A percentile compares a stretch with the other conserved stretches of the same genome.
Evolutionary conservation across 2,797 vertebrate species (phyloP).

Genomic region (Catamblyrhynchus diadema): DNA sequence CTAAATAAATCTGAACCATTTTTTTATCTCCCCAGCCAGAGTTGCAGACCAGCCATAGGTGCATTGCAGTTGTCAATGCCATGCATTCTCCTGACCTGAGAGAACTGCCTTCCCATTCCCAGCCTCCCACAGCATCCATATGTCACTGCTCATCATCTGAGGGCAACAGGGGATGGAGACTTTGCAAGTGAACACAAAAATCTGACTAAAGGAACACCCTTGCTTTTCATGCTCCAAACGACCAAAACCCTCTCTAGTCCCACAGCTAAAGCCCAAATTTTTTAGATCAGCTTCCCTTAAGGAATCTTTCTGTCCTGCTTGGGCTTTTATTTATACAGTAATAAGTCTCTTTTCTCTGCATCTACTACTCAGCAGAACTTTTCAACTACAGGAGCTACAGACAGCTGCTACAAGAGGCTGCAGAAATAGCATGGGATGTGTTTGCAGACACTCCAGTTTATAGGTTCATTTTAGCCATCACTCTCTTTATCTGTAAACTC

Average conservation of each 20-base stretch:
- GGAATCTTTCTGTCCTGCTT: neutral
- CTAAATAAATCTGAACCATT: neutral
- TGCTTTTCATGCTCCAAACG: neutral
- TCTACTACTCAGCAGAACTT: neutral
- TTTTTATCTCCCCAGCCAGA: neutral
- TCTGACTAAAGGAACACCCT: neutral
- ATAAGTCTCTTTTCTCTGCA: neutral
- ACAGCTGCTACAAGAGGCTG: neutral
- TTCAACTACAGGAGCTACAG: neutral
- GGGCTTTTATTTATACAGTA: neutral
- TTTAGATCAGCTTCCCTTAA: neutral
- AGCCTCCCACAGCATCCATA: neutral
- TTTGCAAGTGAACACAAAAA: neutral
- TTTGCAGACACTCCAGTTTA: neutral
- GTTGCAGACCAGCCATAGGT: neutral
- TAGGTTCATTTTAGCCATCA: neutral
- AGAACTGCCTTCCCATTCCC: neutral
- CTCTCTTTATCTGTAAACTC: neutral
- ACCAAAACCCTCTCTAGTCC: neutral
- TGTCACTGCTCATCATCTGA: neutral
- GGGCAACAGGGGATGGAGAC: neutral
- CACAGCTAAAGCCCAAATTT: neutral
- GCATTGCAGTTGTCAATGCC: neutral
- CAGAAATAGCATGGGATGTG: neutral
- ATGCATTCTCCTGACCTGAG: neutral